These are phyloP conservation scores for Colinus virginianus DNA, from an alignment of 2,113 vertebrate species.

Conservation along the genomic window DNA sequence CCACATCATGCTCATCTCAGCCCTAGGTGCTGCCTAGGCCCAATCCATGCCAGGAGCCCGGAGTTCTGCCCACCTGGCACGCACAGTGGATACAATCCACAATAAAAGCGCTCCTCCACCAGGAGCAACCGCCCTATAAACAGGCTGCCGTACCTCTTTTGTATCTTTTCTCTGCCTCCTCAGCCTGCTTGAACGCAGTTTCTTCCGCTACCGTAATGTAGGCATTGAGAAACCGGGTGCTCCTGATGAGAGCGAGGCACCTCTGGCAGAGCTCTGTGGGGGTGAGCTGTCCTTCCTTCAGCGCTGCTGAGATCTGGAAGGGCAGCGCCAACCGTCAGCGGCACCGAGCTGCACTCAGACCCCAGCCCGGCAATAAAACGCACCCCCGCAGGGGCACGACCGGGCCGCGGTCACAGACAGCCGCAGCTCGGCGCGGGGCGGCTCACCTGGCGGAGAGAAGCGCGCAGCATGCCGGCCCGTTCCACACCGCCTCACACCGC, in stretches of 20 bases:
- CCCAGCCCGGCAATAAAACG: no score
- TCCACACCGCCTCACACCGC: rapidly evolving
- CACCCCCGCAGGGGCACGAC: no score
- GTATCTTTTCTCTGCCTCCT: conserved; percentile 86
- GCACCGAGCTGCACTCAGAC: no score
- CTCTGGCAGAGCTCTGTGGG: conserved; percentile 89
- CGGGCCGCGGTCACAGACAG: background rate
- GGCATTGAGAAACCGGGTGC: conserved; percentile 88
- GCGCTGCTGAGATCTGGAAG: conserved; percentile 84
- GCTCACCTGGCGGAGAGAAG: conserved; percentile 88
- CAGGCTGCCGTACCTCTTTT: conserved; percentile 77
- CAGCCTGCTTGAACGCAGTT: conserved; percentile 87
- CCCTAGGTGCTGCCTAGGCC: background rate
- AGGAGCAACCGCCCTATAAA: no score
- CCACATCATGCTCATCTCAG: background rate
- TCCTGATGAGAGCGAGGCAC: conserved; percentile 87
- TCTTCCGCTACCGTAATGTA: conserved; percentile 91
- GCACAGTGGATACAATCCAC: background rate
- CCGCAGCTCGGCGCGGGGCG: background rate
- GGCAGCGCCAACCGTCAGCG: background rate
- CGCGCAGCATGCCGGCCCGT: conserved; percentile 77
- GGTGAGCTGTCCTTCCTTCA: conserved; percentile 86
- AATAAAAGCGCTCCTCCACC: background rate
- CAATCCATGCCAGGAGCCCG: background rate
- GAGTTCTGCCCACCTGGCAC: background rate